Base-by-base conservation (phyloP, 2,797 vertebrate genomes). In the Mormyrus hasselquistii region DNA sequence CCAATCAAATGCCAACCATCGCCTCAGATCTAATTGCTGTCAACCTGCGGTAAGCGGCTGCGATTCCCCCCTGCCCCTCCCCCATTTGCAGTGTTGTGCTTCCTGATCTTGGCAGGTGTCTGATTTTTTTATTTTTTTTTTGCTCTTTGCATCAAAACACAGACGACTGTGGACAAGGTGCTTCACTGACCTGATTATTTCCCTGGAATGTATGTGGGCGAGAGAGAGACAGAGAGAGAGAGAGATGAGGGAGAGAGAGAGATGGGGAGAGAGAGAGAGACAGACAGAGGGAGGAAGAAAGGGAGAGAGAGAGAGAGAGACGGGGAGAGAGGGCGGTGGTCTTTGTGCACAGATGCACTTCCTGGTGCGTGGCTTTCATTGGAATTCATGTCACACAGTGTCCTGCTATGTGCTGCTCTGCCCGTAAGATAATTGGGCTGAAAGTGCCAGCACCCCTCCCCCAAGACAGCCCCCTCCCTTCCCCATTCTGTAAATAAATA, bases 401-500 rank as follows among this genome's bases (percentile, higher is more conserved):
- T 94, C 92, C 93, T 92, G 91, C 92, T 93, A 91, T 88, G 92
- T 92, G 90, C 90, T 91, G 76, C 91, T 92, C 92, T 92, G 91
- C 93, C 91, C 93, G 92, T 92, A 88, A 93, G 93, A 94, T 95
- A 95, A 95, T 95, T 94, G 94, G 93, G 91, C 93, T 94, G 94
- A 95, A 95, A 94, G 94, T 94, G 89, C 92, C 92, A 91, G 84
- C 88, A 22, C 49, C 62, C 91, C 89, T 53, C 29, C 89, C 44
- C 79, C 38, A 12, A 14, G 0, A 3, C 55, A 19, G 2, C 59
- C 41, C 41, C 57, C 16, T 34, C 50, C 8, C 34, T 49, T 7
- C 14, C 53, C 90, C 90, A 44, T 69, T 52, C 25, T 73, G 89
- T 93, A 91, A 44, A 90, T 90, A 94, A 95, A 96, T 96, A 97